Evolutionary conservation across 1,140 invertebrate species (phyloP), one percentile per base, ranked within the genome.

Genomic region (Drosophila nigrodunni): DNA sequence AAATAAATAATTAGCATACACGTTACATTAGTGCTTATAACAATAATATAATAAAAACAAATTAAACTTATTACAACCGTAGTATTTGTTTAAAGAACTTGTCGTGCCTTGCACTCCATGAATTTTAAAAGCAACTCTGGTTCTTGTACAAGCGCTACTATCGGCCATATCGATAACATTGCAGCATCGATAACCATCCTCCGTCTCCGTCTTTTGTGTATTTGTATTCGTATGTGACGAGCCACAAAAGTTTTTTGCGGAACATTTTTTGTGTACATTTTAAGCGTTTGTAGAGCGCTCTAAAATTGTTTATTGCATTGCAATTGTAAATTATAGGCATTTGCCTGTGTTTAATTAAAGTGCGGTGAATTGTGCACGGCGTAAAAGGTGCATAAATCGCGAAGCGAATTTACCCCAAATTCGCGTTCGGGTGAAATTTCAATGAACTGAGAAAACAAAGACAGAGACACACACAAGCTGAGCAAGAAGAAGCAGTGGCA

Each of bases 361-460:
- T 76, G 74, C 80, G 58, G 74, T 71, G 41, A 18, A 65, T 58
- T 59, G 77, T 57, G 62, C 44, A 55, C 34, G 35, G 72, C 80
- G 81, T 89, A 85, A 89, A 74, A 80, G 60, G 82, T 74, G 50
- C 85, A 54, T 55, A 76, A 85, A 70, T 78, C 80, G 54, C 70
- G 34, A 76, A 74, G 80, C 72, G 71, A 89, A 89, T 81, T 86
- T 81, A 86, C 65, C 75, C 85, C 85, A 81, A 73, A 90, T 85
- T 87, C 76, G 83, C 78, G 77, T 79, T 87, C 71, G 85, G 86
- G 85, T 89, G 85, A 89, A 89, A 89, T 89, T 87, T 89, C 85
- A 89, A 85, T 89, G 85, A 89, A 81, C 85, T 89, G 85, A 89
- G 83, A 89, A 87, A 89, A 89, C 85, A 90, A 89, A 89, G 85